These are phyloP conservation scores for Mimumesa dahlbomi DNA, from an alignment of 2,888 invertebrate species.

Conservation along the genomic window DNA sequence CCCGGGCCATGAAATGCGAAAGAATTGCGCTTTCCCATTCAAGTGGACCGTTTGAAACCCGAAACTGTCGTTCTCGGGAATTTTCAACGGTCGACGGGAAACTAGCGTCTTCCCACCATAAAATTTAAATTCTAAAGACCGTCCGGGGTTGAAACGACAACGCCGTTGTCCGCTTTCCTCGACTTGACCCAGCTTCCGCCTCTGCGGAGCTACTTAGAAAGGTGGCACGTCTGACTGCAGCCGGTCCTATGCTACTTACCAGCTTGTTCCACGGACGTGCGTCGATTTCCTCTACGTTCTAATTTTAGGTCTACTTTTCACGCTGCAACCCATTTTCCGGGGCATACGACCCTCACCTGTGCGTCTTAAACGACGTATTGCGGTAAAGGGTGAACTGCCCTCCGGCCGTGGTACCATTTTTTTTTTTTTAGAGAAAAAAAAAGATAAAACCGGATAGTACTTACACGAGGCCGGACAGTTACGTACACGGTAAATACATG, in stretches of 20 bases:
- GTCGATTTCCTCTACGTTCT: conserved; percentile 67
- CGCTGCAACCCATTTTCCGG: conserved; percentile 33
- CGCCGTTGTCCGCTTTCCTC: conserved; percentile 22
- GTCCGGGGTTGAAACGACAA: conserved; percentile 30
- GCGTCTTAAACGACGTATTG: not conserved
- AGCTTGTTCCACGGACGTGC: conserved; percentile 70
- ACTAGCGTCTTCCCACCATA: conserved; percentile 12
- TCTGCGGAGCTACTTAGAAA: conserved; percentile 55
- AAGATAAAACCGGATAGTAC: conserved; percentile 1
- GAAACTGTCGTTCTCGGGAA: conserved; percentile 3
- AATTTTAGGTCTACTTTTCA: conserved; percentile 47
- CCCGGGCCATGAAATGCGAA: not conserved
- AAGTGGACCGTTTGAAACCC: not conserved
- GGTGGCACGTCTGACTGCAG: conserved; percentile 64
- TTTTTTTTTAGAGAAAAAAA: too few species aligned
- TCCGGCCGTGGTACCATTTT: conserved; percentile 9
- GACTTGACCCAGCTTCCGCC: conserved; percentile 55
- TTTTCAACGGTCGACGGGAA: not conserved
- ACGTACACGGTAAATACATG: conserved; percentile 60
- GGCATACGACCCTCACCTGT: conserved; percentile 2
- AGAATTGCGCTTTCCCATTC: not conserved
- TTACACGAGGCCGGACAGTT: conserved; percentile 45
- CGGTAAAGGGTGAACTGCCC: not conserved
- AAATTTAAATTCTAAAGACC: conserved; percentile 57
- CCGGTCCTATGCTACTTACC: conserved; percentile 62